Conservation (phyloP, 2,113 vertebrate genomes). For the Ardeotis arabs region DNA sequence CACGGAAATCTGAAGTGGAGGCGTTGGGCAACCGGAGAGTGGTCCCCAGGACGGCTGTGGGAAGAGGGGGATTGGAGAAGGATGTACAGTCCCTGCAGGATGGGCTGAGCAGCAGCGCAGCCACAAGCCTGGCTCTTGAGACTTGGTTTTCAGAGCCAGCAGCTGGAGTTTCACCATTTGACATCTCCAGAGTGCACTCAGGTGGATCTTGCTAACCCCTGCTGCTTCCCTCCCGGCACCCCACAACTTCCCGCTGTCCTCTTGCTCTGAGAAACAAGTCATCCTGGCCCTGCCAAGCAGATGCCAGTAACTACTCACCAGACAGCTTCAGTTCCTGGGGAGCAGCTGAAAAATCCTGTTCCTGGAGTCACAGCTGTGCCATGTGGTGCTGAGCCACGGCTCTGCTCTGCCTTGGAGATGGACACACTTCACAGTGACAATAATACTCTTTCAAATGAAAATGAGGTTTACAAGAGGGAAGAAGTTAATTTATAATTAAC, state of each 20-base stretch:
- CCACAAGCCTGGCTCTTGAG: neutral
- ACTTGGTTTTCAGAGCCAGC: neutral
- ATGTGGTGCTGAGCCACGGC: neutral
- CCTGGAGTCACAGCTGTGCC: neutral
- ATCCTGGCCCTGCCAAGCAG: neutral
- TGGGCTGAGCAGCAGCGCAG: neutral
- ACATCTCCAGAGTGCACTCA: neutral
- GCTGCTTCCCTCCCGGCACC: neutral
- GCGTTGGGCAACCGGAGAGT: neutral
- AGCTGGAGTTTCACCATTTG: neutral
- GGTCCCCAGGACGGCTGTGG: neutral
- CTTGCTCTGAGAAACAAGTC: neutral
- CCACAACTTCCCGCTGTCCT: neutral
- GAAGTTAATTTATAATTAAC: conserved; percentile 8
- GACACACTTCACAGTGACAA: neutral
- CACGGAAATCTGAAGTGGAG: neutral
- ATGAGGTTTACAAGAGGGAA: neutral
- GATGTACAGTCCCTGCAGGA: neutral
- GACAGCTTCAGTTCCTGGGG: neutral
- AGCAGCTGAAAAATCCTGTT: neutral
- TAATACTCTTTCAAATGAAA: neutral
- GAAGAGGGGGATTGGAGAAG: neutral
- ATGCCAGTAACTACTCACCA: neutral
- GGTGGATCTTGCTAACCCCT: neutral
- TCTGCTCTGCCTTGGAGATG: neutral